Evolutionary conservation across 2,888 invertebrate genomes (phyloP), one percentile per base, ranked within the genome.

Genomic region (Lasiommata megera): DNA sequence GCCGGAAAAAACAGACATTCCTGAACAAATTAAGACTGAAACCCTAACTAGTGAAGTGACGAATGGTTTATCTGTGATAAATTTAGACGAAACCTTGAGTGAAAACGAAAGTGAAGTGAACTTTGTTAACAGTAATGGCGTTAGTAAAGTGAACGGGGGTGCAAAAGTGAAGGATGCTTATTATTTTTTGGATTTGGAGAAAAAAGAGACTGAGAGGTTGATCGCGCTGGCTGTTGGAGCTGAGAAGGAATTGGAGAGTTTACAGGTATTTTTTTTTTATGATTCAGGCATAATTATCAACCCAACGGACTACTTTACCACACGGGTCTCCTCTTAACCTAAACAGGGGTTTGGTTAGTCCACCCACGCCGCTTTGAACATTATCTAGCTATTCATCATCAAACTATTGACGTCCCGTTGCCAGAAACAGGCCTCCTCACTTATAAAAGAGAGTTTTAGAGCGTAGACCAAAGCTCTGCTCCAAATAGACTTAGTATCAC

Each of bases 131-230:
- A 31, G 29, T 31, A 46, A 46, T 16, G 74, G 79, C 70, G 70
- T 64, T 41, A 66, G 61, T 18, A 69, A 72, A 57, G 68, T 72
- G 58, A 69, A 71, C 63, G 67, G 67, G 44, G 85, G 83, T 23
- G 87, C 31, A 8, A 11, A 18, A 29, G 43, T 53, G 12, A 95
- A 93, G 70, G 94, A 96, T 80, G 97, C 94, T 17, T 93, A 95
- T 78, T 95, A 96, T 80, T 97, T 96, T 84, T 81, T 96, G 67
- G 92, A 92, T 71, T 81, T 96, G 72, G 91, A 96, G 71, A 95
- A 95, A 77, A 92, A 88, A 61, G 96, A 97, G 86, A 94, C 95
- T 54, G 92, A 92, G 66, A 92, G 95, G 70, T 88, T 96, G 65
- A 85, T 96, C 56, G 90, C 89, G 58, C 77, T 95, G 69, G 94